Evolutionary conservation across 2,113 vertebrate species (phyloP).

Genomic region (Macheiramphus alcinus): DNA sequence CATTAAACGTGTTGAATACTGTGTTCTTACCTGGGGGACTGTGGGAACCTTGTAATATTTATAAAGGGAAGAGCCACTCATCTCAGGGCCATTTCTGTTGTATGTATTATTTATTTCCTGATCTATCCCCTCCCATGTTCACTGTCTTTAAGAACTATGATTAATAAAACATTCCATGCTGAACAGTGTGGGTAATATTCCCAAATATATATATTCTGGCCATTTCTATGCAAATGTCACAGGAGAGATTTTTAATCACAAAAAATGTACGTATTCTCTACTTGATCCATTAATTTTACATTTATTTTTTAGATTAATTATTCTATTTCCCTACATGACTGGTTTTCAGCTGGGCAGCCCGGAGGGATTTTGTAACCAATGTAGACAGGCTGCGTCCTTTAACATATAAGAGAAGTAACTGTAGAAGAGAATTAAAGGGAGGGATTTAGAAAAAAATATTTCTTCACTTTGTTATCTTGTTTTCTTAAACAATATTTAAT

Average conservation of each 20-base stretch:
- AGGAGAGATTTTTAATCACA: conserved; percentile 25
- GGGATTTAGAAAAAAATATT: not conserved
- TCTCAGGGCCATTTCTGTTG: conserved; percentile 73
- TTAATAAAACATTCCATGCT: conserved; percentile 78
- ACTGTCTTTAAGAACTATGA: conserved; percentile 73
- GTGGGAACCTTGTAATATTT: conserved; percentile 76
- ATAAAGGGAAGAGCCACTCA: conserved; percentile 74
- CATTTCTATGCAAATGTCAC: conserved; percentile 55
- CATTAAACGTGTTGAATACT: conserved; percentile 68
- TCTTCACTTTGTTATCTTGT: not conserved
- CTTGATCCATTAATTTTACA: conserved; percentile 19
- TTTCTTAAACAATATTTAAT: conserved; percentile 28
- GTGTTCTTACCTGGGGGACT: conserved; percentile 70
- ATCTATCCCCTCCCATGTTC: conserved; percentile 68
- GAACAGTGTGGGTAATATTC: conserved; percentile 58
- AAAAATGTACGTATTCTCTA: conserved; percentile 8
- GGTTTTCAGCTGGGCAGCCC: conserved; percentile 27
- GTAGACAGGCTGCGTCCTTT: not conserved
- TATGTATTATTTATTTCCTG: conserved; percentile 79
- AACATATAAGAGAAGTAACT: not conserved
- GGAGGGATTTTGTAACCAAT: conserved; percentile 25
- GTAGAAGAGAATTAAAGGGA: conserved; percentile 22
- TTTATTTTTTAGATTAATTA: conserved; percentile 48
- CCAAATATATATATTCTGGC: conserved; percentile 61
- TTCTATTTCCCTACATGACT: conserved; percentile 27